Percentiles rank a stretch among this genome's conserved stretches.
These are phyloP conservation scores for Drosophila arizonae DNA, from an alignment of 1,140 invertebrate genomes.

Conservation along the genomic window DNA sequence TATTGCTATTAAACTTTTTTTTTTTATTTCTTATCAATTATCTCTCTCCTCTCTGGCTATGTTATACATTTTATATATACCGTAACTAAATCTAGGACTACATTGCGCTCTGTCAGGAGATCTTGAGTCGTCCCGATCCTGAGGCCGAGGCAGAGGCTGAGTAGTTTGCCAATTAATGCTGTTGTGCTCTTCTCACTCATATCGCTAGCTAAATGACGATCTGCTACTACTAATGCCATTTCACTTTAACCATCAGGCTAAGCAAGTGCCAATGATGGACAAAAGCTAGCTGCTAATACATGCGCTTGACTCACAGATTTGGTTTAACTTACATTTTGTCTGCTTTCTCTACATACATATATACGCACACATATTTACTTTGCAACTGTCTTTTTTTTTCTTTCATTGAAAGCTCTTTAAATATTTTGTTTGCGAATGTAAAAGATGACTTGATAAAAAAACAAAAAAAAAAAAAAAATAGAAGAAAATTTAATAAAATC, in stretches of 20 bases:
- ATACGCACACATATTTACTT: conserved; percentile 8
- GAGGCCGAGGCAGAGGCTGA: conserved; percentile 69
- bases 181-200: conserved; percentile 15
- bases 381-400: conserved; percentile 2
- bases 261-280: conserved; percentile 17
- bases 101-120: conserved; percentile 82
- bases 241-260: conserved; percentile 27
- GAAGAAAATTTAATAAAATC: conserved; percentile 29
- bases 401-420: not conserved
- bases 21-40: conserved; percentile 12
- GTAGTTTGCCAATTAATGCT: conserved; percentile 22
- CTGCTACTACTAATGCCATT: conserved; percentile 37
- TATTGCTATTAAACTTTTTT: conserved; percentile 26
- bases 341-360: conserved; percentile 1
- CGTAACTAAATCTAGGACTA: conserved; percentile 66
- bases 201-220: conserved; percentile 15
- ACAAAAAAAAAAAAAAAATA: not conserved
- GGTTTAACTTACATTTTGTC: conserved; percentile 18
- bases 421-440: conserved; percentile 43
- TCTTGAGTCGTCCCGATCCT: conserved; percentile 79
- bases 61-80: conserved; percentile 31
- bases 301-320: conserved; percentile 9
- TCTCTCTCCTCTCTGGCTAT: conserved; percentile 27
- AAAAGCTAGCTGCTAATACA: conserved; percentile 40
- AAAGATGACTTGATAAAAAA: conserved; percentile 33